Evolutionary conservation across 2,113 vertebrate species (phyloP), one percentile per base, ranked within the genome.

Genomic region (Sprattus sprattus): DNA sequence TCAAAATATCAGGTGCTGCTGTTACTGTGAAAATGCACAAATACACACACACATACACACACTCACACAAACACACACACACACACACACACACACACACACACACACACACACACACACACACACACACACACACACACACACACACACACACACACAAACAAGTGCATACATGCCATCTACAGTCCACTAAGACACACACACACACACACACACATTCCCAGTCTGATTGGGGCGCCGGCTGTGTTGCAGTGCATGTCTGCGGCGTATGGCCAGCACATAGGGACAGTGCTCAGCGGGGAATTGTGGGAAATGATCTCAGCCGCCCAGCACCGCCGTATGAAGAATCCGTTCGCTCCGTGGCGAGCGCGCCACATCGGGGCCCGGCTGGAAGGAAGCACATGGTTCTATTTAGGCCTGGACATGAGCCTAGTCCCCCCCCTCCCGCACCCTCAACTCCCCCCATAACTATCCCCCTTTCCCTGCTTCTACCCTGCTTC

Each of bases 381-480:
- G 18, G 54, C 18, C 54, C 6, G 54, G 54, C 52, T 54, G 52
- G 82, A 83, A 60, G 44, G 20, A 54, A 83, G 39, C 82, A 83
- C 49, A 57, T 83, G 82, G 54, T 83, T 83, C 82, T 64, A 22
- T 64, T 83, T 60, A 60, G 54, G 9, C 50, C 82, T 83, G 82
- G 82, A 44, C 54, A 22, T 7, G 54, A 20, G 20, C 54, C 54
- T 60, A 6, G 20, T 54, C 13, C 52, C 1, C 64, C 22, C n/a
- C 10, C 25, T 4, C 1, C 20, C 1, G n/a, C n/a, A n/a, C n/a
- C n/a, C n/a, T n/a, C 28, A 78, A 39, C 32, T 39, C 71, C 13
- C 71, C 28, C 64, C 64, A 71, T 2, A 6, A 71, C n/a, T 9
- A 3, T 44, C 71, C 71, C 25, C 28, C 13, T 28, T 28, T 67